These are phyloP conservation scores for Actias luna DNA, from an alignment of 2,888 invertebrate species.

Conservation along the genomic window DNA sequence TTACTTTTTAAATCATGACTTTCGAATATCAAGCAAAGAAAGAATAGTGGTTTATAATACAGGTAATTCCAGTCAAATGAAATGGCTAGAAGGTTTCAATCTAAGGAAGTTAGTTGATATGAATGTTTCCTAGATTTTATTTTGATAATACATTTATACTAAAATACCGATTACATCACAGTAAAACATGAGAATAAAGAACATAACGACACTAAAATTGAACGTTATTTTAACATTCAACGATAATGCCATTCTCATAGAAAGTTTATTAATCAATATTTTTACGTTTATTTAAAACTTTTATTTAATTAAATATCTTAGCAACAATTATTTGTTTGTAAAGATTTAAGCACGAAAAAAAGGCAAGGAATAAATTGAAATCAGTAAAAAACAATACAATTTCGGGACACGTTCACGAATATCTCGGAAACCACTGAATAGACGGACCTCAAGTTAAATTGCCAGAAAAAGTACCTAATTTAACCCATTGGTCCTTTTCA, in stretches of 20 bases:
- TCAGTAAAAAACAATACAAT: conserved; percentile 31
- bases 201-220: no score
- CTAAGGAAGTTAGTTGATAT: neutral
- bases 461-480: conserved; percentile 19
- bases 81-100: neutral
- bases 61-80: neutral
- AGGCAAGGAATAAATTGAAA: conserved; percentile 32
- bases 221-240: no score
- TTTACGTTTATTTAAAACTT: no score
- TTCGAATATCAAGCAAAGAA: neutral
- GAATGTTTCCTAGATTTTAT: neutral
- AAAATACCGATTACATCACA: no score
- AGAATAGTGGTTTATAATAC: conserved; percentile 4
- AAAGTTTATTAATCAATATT: no score
- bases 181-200: no score
- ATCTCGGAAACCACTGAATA: conserved; percentile 26
- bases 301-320: neutral
- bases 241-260: no score
- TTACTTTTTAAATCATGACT: conserved; percentile 19
- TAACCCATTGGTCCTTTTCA: conserved; percentile 20
- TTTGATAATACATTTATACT: no score
- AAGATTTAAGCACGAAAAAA: conserved; percentile 27
- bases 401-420: conserved; percentile 28
- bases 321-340: neutral
- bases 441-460: conserved; percentile 21